Base-by-base conservation (phyloP, 1,140 invertebrate species). In the Sycophila sp. region DNA sequence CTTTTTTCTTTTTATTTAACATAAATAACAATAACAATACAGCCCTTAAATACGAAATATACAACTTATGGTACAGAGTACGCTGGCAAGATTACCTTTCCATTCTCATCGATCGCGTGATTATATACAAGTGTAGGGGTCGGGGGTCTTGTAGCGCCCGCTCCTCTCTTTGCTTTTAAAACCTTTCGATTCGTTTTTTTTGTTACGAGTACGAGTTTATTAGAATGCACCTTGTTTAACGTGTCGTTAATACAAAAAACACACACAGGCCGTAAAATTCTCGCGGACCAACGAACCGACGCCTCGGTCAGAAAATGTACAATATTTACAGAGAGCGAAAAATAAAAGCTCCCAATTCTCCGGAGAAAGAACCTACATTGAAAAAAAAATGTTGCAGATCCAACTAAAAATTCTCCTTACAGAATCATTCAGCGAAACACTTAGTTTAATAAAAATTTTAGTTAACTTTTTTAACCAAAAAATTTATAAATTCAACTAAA, bases 1-100 rank as follows among this genome's bases (percentile, higher is more conserved):
- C 22, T 55, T 38, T 4, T 51, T 66, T n/a, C 15, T 30, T 40
- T 17, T 11, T 15, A 26, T 58, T 40, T 47, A 80, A 82, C 78
- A 83, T 82, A 82, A 83, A 83, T 82, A 82, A 81, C 78, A 68
- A 76, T 80, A 83, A 83, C 80, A 81, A 77, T 80, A 78, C 70
- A 63, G 67, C 5, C 26, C 26, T 71, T 76, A 76, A n/a, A 78
- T 80, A 82, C 74, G 78, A 83, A 84, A 83, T 85, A 80, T 84
- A 85, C 83, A 85, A 75, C 77, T 80, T 84, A 84, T 84, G 60
- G 77, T 85, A 85, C 82, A 85, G 71, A 75, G 79, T 51, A 78
- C 75, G 67, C 68, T 69, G 79, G 70, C 65, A 69, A 71, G 63
- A 59, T 73, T 73, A 76, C 67, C 73, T 67, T 71, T 75, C 55